Evolutionary conservation across 1,140 invertebrate genomes (phyloP).

Genomic region (Cataglyphis hispanica): DNA sequence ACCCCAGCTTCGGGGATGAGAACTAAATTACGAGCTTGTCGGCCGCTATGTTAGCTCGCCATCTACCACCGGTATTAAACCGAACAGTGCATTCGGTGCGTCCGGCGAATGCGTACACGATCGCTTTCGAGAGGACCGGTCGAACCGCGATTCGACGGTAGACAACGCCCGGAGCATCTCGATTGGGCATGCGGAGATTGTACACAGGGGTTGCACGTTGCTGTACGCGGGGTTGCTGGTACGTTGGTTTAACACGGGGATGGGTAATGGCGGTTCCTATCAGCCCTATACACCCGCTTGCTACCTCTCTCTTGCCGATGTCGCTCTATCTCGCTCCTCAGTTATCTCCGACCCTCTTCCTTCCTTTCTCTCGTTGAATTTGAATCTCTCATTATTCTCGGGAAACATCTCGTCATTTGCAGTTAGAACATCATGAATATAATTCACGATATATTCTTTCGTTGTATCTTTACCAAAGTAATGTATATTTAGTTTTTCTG

Average conservation of each 20-base stretch:
- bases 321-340: neutral
- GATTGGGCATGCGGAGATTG: constrained; percentile 65
- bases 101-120: constrained; percentile 36
- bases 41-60: constrained; percentile 19
- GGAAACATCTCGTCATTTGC: constrained; percentile 11
- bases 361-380: constrained; percentile 35
- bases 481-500: neutral
- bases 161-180: constrained; percentile 61
- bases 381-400: constrained; percentile 50
- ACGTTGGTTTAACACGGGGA: constrained; percentile 63
- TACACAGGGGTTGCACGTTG: constrained; percentile 64
- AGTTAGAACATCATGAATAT: constrained; percentile 22
- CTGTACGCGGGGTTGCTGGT: constrained; percentile 57
- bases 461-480: neutral
- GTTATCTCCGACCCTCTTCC: neutral
- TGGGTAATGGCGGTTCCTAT: constrained; percentile 76
- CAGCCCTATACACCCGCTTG: constrained; percentile 69
- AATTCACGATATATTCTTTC: constrained; percentile 19
- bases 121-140: constrained; percentile 48
- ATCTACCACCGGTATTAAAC: constrained; percentile 36
- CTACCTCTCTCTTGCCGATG: neutral
- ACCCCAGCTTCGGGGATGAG: neutral
- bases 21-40: constrained; percentile 61
- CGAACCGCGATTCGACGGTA: constrained; percentile 46
- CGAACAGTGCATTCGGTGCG: constrained; percentile 29